phyloP scores from a whole-genome alignment of 1,140 invertebrate genomes.

The Arion vulgaris region DNA sequence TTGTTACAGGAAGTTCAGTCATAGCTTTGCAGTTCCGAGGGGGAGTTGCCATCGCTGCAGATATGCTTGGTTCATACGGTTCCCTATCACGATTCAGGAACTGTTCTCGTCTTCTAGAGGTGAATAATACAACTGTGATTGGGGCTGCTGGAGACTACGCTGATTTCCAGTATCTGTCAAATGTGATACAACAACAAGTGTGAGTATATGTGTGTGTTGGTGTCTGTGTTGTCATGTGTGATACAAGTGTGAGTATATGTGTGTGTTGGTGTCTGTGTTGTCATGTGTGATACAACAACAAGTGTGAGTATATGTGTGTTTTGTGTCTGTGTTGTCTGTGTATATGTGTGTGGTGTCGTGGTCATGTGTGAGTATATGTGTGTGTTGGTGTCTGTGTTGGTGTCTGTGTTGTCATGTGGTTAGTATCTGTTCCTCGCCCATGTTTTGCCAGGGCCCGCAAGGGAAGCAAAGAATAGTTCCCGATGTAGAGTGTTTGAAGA shows the following conservation, averaged over 20 bases:
- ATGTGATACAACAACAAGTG: conserved; percentile 93
- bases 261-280: too few relatives aligned
- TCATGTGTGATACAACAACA: conserved; percentile 91
- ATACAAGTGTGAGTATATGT: too few relatives aligned
- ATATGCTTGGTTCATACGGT: conserved; percentile 93
- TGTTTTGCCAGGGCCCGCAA: too few relatives aligned
- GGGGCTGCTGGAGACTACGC: conserved; percentile 94
- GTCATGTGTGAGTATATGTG: too few relatives aligned
- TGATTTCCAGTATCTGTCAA: conserved; percentile 92
- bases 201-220: too few relatives aligned
- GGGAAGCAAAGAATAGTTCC: too few relatives aligned
- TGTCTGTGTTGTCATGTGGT: conserved; percentile 83
- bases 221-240: too few relatives aligned
- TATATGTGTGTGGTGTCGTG: too few relatives aligned
- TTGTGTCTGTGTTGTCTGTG: too few relatives aligned
- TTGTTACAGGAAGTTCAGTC: conserved; percentile 92
- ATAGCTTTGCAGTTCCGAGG: conserved; percentile 88
- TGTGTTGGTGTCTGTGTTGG: too few relatives aligned
- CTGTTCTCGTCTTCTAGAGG: conserved; percentile 86
- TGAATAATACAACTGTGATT: conserved; percentile 91
- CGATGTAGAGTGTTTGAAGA: too few relatives aligned
- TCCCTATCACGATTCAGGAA: conserved; percentile 89
- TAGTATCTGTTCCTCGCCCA: too few relatives aligned
- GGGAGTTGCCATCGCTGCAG: conserved; percentile 92
- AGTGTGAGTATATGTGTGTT: conserved; percentile 86